Evolutionary conservation across 1,140 invertebrate species (phyloP), one percentile per base, ranked within the genome.

Genomic region (Drosophila gunungcola): DNA sequence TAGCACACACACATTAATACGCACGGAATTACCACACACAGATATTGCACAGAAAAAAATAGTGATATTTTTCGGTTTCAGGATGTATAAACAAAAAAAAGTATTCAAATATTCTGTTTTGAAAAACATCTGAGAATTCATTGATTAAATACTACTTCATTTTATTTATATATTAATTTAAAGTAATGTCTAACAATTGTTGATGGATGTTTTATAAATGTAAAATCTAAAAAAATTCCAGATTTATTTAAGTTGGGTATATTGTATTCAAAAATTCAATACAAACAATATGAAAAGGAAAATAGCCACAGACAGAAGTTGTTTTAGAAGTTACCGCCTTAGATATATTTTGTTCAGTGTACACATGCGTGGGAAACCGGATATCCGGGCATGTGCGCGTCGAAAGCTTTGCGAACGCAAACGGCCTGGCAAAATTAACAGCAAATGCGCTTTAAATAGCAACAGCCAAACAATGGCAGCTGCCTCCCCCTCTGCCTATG

Each of bases 361-460:
- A 61, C 49, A 54, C 52, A 81, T 53, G 43, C 65, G 42, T 45
- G 70, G 78, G 53, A 67, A 63, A 74, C 57, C 67, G 83, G 84
- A 88, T 84, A 84, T 88, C 83, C 84, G 72, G 84, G 49, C 76
- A 80, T 89, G 78, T 88, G 84, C 75, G 82, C 82, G 78, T 75
- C 46, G 69, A 74, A 62, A 80, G 81, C 80, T 70, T 83, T 70
- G 43, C 64, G 51, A 70, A 70, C 72, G 72, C 76, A 83, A 84
- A 81, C 76, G 78, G 62, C 78, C 54, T 86, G 79, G 83, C 82
- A 82, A 86, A 86, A 88, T 86, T 86, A 86, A 86, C 83, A 88
- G 78, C 75, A 86, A 86, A 83, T 88, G 78, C 79, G 79, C 83
- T 86, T 86, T 86, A 86, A 88, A 88, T 88, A 75, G 80, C 78